Evolutionary conservation across 2,113 vertebrate species (phyloP).

Genomic region (Acrocephalus kingi): DNA sequence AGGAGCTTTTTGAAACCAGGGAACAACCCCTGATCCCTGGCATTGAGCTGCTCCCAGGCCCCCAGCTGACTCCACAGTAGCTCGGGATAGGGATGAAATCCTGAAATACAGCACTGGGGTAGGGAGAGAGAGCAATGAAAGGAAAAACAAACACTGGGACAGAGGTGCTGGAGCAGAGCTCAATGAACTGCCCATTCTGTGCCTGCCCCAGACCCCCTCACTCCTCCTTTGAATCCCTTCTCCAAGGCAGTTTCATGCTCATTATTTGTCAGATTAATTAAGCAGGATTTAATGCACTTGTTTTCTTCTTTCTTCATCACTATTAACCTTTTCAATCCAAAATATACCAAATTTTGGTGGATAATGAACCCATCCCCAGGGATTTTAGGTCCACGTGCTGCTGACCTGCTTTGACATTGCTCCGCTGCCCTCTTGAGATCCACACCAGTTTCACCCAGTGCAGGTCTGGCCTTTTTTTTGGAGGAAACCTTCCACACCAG

Average conservation of each 20-base stretch:
- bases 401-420: neutral
- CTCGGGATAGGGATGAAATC: neutral
- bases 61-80: neutral
- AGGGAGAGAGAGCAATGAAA: neutral
- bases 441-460: neutral
- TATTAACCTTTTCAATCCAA: neutral
- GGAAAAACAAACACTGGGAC: neutral
- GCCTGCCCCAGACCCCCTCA: neutral
- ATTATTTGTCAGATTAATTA: neutral
- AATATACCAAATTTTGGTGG: fast-evolving
- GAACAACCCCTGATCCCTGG: neutral
- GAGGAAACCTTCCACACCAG: neutral
- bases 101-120: neutral
- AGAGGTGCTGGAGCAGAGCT: neutral
- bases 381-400: neutral
- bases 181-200: neutral
- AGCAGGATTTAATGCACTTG: fast-evolving
- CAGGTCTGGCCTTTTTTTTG: neutral
- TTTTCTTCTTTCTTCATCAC: neutral
- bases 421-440: neutral
- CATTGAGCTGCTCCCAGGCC: neutral
- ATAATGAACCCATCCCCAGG: fast-evolving
- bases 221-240: neutral
- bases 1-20: neutral
- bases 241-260: neutral